Base-by-base conservation (phyloP, 2,888 invertebrate species). In the Actias luna region DNA sequence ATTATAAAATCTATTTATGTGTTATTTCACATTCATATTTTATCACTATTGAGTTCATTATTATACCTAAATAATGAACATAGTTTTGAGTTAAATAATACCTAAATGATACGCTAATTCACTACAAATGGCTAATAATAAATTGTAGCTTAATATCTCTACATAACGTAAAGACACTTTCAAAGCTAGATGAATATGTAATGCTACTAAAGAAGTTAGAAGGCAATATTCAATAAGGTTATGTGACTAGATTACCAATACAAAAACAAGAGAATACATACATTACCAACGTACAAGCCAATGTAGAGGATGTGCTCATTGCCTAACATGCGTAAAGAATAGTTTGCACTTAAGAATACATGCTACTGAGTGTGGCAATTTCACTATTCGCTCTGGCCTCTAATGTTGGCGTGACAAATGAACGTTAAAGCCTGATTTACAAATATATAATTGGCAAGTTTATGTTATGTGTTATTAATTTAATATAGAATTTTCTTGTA, bases 361-460 rank as follows among this genome's bases (percentile, higher is more conserved):
- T 22, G 62, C 14, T 59, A 59, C 62, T 58, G 60, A 58, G 58
- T 64, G 64, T 62, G 46, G 64, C 59, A 67, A 68, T 67, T 64
- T 62, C 55, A 52, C 55, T 65, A 60, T 64, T 61, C 59, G 22
- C 52, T 50, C 22, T 22, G 84, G 73, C 78, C 31, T 42, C 16
- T 58, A 55, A 42, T 33, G 27, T 16, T 66, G 65, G 67, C 57
- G 16, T 50, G 27, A 58, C 42, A 42, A 42, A 62, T 16, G 22
- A 22, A 10, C 42, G 22, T 62, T 58, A 57, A 42, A 31, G 57
- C 35, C 25, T n/a, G 7, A 10, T 29, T 35, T 60, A 52, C 35
- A 60, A 33, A 52, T 27, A n/a, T 29, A n/a, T 55, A 8, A 29
- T 1, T 8, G 18, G 42, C n/a, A 42, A 0, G 7, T 18, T 7